Conservation (phyloP, 2,888 invertebrate species). For the Agrotis puta region DNA sequence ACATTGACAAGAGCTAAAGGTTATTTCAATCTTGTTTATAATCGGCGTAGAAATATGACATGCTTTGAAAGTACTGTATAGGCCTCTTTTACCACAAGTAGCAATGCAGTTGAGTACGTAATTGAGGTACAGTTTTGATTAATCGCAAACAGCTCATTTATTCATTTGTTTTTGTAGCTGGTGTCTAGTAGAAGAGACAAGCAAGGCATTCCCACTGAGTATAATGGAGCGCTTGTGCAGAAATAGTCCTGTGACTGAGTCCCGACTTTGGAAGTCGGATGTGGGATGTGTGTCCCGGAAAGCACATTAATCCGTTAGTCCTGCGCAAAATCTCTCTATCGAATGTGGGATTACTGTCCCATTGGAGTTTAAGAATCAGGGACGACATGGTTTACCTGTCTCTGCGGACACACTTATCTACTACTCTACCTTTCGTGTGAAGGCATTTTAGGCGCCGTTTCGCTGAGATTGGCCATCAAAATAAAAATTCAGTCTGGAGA, state of each 20-base stretch:
- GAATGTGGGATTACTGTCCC: neutral
- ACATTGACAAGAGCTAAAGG: neutral
- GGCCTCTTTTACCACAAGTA: too few species aligned
- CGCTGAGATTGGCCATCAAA: too few species aligned
- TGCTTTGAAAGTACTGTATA: neutral
- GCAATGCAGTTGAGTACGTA: too few species aligned
- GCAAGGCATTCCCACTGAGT: neutral
- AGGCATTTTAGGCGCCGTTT: neutral
- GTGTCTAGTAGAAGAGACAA: neutral
- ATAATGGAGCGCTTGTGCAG: neutral
- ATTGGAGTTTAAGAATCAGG: neutral
- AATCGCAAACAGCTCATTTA: neutral
- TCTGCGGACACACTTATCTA: neutral
- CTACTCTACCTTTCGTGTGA: neutral
- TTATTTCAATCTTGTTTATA: neutral
- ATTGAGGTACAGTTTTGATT: too few species aligned
- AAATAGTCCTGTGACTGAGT: neutral
- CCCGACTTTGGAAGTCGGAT: neutral
- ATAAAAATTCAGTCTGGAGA: neutral
- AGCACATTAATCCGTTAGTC: neutral
- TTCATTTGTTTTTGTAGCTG: neutral
- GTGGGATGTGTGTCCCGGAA: neutral
- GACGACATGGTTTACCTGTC: neutral
- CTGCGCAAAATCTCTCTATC: neutral
- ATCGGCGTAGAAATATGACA: neutral